A percentile compares a stretch with the other conserved stretches of the same genome.
phyloP scores from a whole-genome alignment of 2,797 vertebrate species.

The Prunella strophiata region DNA sequence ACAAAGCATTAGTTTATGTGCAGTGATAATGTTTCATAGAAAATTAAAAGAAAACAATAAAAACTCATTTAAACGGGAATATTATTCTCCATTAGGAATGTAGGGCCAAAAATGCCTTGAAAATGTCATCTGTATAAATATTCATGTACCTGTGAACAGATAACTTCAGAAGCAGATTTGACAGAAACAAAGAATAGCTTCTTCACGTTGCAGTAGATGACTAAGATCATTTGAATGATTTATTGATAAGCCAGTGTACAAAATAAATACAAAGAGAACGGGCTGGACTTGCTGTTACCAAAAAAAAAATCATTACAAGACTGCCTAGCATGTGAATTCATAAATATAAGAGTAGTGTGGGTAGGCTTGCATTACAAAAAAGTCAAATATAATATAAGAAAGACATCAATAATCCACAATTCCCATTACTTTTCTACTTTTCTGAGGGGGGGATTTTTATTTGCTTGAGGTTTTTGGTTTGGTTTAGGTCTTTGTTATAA shows the following conservation, averaged over 20 bases:
- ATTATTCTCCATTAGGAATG: neutral
- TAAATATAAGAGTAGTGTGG: neutral
- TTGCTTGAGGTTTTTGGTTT: neutral
- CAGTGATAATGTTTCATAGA: neutral
- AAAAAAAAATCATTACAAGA: constrained; percentile 45
- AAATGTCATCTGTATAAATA: constrained; percentile 44
- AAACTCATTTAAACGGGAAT: neutral
- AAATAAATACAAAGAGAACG: constrained; percentile 48
- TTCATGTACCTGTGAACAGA: constrained; percentile 29
- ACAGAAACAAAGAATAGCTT: constrained; percentile 41
- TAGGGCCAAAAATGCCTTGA: neutral
- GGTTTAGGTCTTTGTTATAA: neutral
- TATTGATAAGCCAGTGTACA: constrained; percentile 53
- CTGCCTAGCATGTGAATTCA: constrained; percentile 31
- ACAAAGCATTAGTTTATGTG: neutral
- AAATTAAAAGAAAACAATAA: neutral
- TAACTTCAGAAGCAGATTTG: constrained; percentile 40
- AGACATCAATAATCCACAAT: neutral
- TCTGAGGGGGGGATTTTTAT: neutral
- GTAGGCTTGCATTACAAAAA: neutral
- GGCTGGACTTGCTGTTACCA: neutral
- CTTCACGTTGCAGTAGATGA: neutral
- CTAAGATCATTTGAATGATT: constrained; percentile 60
- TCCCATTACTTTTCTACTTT: neutral
- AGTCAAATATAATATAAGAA: neutral